phyloP scores from a whole-genome alignment of 2,888 invertebrate genomes.

The Tipula vernalis region DNA sequence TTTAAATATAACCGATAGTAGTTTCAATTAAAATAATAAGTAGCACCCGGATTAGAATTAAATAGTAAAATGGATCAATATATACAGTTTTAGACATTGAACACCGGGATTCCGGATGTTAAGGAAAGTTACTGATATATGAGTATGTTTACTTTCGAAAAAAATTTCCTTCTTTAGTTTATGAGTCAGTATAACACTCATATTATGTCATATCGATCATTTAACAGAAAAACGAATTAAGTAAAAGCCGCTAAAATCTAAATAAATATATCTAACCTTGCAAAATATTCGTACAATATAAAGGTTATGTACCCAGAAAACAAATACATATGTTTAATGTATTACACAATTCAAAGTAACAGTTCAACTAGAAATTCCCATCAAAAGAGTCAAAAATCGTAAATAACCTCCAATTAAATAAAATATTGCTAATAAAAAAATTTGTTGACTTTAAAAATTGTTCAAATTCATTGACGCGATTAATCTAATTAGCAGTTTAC shows the following conservation, averaged over 20 bases:
- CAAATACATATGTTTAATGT: background rate
- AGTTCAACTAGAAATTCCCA: background rate
- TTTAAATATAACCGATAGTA: too few species aligned
- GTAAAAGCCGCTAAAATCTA: background rate
- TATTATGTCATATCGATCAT: background rate
- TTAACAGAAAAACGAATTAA: background rate
- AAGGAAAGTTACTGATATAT: too few species aligned
- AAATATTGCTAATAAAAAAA: background rate
- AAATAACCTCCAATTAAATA: background rate
- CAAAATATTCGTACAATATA: background rate
- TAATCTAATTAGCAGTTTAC: background rate
- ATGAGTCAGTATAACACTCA: too few species aligned
- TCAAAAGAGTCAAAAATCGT: background rate
- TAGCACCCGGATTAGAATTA: too few species aligned
- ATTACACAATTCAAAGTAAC: background rate
- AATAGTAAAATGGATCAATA: too few species aligned
- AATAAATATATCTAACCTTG: background rate
- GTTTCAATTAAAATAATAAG: too few species aligned
- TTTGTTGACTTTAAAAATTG: background rate
- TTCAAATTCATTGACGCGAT: background rate
- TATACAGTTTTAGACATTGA: too few species aligned
- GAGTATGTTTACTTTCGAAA: too few species aligned
- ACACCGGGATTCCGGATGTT: too few species aligned
- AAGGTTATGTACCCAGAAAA: background rate
- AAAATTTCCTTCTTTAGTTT: too few species aligned